Conservation (phyloP, 2,113 vertebrate genomes). For the Prionailurus viverrinus region DNA sequence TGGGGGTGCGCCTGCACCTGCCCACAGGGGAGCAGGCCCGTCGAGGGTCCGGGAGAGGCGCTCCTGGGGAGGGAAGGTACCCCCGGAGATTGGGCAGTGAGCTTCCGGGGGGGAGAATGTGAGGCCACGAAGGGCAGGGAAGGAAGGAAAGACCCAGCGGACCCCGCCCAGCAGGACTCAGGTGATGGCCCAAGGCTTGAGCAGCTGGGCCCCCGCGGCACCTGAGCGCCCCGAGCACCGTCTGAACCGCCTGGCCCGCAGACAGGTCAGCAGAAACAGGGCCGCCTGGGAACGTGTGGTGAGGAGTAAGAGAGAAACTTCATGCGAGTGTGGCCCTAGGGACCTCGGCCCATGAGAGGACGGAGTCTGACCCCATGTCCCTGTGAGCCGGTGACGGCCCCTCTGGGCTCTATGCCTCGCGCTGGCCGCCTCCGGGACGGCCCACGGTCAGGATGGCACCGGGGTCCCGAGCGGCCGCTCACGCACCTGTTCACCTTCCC, state of each 20-base stretch:
- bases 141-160: background rate
- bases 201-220: accelerated
- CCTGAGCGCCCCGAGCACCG: background rate
- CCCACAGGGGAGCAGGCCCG: background rate
- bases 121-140: no score
- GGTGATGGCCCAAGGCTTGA: no score
- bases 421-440: background rate
- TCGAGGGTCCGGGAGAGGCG: background rate
- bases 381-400: background rate
- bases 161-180: no score
- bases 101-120: background rate
- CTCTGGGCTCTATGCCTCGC: background rate
- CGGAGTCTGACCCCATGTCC: accelerated
- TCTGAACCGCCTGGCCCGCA: background rate
- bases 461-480: background rate
- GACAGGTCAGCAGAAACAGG: background rate
- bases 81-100: no score
- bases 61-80: background rate
- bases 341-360: no score
- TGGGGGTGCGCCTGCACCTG: accelerated
- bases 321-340: accelerated
- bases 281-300: accelerated
- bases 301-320: background rate
- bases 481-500: background rate
- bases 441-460: background rate